phyloP scores from a whole-genome alignment of 2,888 invertebrate genomes.

The Magallana nippona region DNA sequence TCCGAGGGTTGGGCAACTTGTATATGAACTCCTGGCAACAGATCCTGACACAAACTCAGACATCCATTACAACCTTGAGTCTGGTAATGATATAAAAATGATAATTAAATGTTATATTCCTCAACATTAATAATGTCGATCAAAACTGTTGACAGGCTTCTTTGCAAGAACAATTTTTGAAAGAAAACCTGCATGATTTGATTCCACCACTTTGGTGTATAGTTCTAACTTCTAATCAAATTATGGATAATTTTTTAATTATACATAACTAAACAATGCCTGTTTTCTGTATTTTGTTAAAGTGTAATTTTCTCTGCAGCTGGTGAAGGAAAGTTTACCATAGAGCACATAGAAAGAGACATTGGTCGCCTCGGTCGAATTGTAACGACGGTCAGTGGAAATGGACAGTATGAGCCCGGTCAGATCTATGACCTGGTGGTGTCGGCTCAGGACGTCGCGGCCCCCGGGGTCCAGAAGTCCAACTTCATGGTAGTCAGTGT shows the following conservation, averaged over 20 bases:
- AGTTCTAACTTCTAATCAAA: too few relatives aligned
- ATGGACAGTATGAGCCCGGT: conserved; percentile 82
- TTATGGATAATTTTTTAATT: too few relatives aligned
- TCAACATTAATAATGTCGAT: too few relatives aligned
- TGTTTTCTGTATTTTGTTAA: not conserved
- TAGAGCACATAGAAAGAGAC: conserved; percentile 82
- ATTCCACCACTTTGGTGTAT: too few relatives aligned
- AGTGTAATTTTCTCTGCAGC: conserved; percentile 82
- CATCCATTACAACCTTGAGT: conserved; percentile 64
- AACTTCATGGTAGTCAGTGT: conserved; percentile 82
- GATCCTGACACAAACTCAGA: conserved; percentile 97
- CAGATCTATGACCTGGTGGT: conserved; percentile 98
- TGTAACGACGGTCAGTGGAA: conserved; percentile 62
- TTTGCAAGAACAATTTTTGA: too few relatives aligned
- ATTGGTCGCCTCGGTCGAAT: conserved; percentile 66
- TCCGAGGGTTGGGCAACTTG: conserved; percentile 96
- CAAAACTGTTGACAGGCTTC: too few relatives aligned
- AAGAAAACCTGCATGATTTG: too few relatives aligned
- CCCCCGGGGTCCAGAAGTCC: conserved; percentile 64
- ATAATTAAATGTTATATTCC: too few relatives aligned
- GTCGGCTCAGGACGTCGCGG: conserved; percentile 84
- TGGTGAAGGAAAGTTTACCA: conserved; percentile 89
- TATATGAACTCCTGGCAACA: conserved; percentile 97
- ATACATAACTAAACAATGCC: not conserved
- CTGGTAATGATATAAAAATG: conserved; percentile 54